Base-by-base conservation (phyloP, 2,888 invertebrate species). In the Bombylius major region DNA sequence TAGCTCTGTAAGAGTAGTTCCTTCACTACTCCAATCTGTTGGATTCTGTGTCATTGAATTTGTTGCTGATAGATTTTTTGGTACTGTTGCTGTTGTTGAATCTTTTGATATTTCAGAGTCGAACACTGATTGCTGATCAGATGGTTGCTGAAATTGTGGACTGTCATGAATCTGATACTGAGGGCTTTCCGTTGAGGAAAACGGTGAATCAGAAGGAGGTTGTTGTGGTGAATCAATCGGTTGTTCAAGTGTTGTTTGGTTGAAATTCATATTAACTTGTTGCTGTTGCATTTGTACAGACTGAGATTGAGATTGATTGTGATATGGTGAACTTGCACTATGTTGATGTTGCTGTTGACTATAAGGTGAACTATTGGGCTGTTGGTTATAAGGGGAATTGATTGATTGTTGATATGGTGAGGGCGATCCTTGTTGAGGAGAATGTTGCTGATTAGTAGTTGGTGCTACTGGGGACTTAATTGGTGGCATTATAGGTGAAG, bases 351-450 rank as follows among this genome's bases (percentile, higher is more conserved):
- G 58, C 56, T 65, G 56, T 32, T 61, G 60, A 9, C 60, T 58
- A 45, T 61, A 61, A 2, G 65, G 67, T 23, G 65, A 63, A 11
- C 11, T 42, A 42, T 42, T 42, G 4, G 39, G 4, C 11, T 57
- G 68, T 56, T 70, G 66, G 23, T 23, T 23, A 55, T 72, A 73
- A 42, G 77, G 79, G 48, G 77, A 77, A 53, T 67, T 70, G 46
- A 73, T 72, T 0, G 70, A 68, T 51, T 73, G 81, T 66, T 78
- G 79, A 65, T 77, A 82, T 3, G 79, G 75, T 47, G 76, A 76
- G 55, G 71, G 71, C 32, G 64, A 61, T 49, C 58, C 63, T 63
- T 64, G 75, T 23, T 55, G 50, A 56, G 72, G 71, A 33, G 64
- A 62, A 50, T 59, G 63, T 64, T 64, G 75, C n/a, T 55, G 51